Base-by-base conservation (phyloP, 1,140 invertebrate species). In the Portunus trituberculatus region DNA sequence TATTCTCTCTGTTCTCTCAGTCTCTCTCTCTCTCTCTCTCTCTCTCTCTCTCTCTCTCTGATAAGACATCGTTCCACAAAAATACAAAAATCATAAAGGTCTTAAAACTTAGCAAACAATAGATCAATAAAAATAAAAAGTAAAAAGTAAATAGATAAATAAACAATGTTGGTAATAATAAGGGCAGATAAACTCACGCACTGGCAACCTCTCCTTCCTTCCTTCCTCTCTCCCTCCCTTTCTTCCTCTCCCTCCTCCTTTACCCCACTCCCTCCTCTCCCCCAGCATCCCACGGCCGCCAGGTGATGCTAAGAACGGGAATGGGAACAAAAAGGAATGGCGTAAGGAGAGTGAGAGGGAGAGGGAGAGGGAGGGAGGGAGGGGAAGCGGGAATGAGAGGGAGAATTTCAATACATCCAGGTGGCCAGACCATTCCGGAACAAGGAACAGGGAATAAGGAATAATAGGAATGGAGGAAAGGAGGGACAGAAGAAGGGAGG, bases 371-470 rank as follows among this genome's bases (percentile, higher is more conserved):
- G 86, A 10, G 12, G 86, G n/a, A 28, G n/a, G 31, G n/a, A 59
- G 25, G 31, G 10, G 39, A 20, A 31, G 92, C 31, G 92, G 82
- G 92, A 93, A 52, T 45, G 52, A 84, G 92, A 39, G 59, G 76
- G 92, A 39, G 82, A 46, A 10, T 45, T 86, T 93, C 32, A 84
- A 93, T 93, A 39, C 92, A 16, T 84, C 76, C 76, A 91, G 90
- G 90, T 91, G 90, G 6, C 52, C 52, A 10, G 4, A 29, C 59
- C 25, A 76, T 28, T 32, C 59, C 90, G 90, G 90, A 91, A 91
- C 90, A 91, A 91, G 90, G 90, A 91, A 91, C 90, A 10, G 29
- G 46, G 90, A 52, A 91, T 91, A 91, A 91, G 48, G 48, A 91
- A 91, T 31, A 91, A 91, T 91, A 59, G 89, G 89, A 91, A 91